A percentile compares a stretch with the other conserved stretches of the same genome.
Evolutionary conservation across 2,797 vertebrate genomes (phyloP).

Genomic region (Sebastes oblongus): DNA sequence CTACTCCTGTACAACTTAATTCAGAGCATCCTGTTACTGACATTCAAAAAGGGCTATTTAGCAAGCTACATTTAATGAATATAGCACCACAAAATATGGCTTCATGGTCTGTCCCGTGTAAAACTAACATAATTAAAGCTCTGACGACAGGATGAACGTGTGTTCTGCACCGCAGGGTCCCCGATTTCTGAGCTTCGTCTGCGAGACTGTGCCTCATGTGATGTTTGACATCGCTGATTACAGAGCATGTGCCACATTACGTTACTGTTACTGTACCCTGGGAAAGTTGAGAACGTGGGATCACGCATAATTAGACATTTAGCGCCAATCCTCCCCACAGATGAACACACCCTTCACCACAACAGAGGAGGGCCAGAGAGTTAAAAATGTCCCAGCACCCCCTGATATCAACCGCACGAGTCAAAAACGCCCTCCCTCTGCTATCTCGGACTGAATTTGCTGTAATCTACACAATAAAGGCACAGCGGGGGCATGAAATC

Average conservation of each 20-base stretch:
- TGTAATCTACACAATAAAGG: conserved; percentile 54
- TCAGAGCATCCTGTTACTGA: not conserved
- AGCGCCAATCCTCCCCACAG: conserved; percentile 68
- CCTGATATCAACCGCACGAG: conserved; percentile 56
- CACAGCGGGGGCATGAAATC: conserved; percentile 8
- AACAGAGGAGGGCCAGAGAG: conserved; percentile 67
- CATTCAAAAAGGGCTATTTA: not conserved
- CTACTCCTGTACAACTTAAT: not conserved
- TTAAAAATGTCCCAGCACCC: conserved; percentile 67
- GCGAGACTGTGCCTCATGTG: conserved; percentile 55
- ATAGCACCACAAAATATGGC: conserved; percentile 20
- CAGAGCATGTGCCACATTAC: conserved; percentile 67
- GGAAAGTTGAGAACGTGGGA: conserved; percentile 71
- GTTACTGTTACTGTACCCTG: conserved; percentile 75
- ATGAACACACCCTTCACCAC: conserved; percentile 80
- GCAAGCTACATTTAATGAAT: conserved; percentile 29
- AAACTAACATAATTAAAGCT: conserved; percentile 59
- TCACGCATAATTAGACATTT: conserved; percentile 80
- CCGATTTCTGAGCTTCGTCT: conserved; percentile 39
- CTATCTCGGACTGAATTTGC: conserved; percentile 53
- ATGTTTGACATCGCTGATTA: conserved; percentile 78
- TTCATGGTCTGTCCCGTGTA: conserved; percentile 27
- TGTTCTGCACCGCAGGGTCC: conserved; percentile 27
- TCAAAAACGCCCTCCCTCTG: conserved; percentile 36
- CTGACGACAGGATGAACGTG: conserved; percentile 13